phyloP scores from a whole-genome alignment of 2,113 vertebrate genomes.

The Pica pica region DNA sequence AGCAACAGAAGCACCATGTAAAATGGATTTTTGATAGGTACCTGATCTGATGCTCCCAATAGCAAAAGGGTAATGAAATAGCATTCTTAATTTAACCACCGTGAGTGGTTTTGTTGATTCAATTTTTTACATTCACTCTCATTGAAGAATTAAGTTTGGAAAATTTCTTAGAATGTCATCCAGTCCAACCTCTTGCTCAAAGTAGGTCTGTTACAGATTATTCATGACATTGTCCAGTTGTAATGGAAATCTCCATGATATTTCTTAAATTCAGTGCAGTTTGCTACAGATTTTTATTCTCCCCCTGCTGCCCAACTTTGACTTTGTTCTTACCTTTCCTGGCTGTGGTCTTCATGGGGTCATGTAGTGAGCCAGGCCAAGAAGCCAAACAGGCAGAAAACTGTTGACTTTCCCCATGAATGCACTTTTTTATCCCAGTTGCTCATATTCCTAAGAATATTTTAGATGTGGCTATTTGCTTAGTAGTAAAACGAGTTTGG shows the following conservation, averaged over 20 bases:
- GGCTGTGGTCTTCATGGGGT: accelerated
- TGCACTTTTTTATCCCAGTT: background rate
- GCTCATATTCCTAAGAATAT: background rate
- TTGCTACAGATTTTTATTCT: background rate
- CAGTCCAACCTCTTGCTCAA: background rate
- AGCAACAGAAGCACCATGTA: background rate
- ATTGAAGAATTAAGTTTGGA: background rate
- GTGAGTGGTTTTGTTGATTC: background rate
- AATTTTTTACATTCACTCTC: background rate
- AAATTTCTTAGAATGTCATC: background rate
- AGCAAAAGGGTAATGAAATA: background rate
- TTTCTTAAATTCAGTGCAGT: background rate
- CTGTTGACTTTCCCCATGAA: background rate
- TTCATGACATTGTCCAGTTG: background rate
- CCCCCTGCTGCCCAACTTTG: background rate
- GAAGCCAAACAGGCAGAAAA: background rate
- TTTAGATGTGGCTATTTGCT: background rate
- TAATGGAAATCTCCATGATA: background rate
- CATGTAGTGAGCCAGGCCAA: background rate
- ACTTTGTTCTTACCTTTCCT: background rate
- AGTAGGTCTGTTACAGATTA: background rate
- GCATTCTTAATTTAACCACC: background rate
- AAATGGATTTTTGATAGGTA: background rate
- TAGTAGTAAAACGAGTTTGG: background rate
- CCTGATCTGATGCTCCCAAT: background rate